These are phyloP conservation scores for Bombylius discolor DNA, from an alignment of 2,888 invertebrate genomes.

Conservation along the genomic window DNA sequence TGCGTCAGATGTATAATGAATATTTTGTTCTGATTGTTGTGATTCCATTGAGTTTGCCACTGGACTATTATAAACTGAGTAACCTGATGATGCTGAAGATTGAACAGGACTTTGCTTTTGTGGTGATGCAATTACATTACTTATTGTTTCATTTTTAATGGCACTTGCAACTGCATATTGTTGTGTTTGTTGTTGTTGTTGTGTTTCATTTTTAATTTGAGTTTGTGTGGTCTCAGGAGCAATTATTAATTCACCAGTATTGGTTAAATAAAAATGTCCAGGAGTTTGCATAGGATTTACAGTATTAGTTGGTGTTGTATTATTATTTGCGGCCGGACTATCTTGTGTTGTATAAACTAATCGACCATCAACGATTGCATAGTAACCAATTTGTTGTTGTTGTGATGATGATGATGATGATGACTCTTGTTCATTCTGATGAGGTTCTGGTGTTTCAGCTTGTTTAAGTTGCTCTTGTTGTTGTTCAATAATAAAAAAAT, in stretches of 20 bases:
- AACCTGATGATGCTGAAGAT: constrained; percentile 49
- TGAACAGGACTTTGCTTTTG: constrained; percentile 55
- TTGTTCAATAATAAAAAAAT: constrained; percentile 38
- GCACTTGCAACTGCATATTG: not conserved
- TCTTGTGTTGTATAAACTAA: constrained; percentile 17
- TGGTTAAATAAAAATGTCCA: not conserved
- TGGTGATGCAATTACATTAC: constrained; percentile 46
- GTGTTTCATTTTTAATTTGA: not conserved
- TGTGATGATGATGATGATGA: not conserved
- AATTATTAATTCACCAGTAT: not conserved
- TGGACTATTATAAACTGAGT: constrained; percentile 75
- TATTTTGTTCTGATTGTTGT: constrained; percentile 43
- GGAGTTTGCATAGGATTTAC: not conserved
- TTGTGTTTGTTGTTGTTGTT: not conserved
- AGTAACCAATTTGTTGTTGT: constrained; percentile 10
- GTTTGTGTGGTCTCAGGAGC: not conserved
- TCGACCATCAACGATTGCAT: constrained; percentile 19
- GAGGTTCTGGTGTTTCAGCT: not conserved
- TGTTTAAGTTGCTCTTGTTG: constrained; percentile 13
- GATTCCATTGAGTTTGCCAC: constrained; percentile 58
- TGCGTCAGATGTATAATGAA: constrained; percentile 2
- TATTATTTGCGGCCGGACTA: constrained; percentile 5
- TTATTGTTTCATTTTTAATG: constrained; percentile 34
- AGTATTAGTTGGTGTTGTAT: not conserved
- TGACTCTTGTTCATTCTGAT: not conserved